phyloP scores from a whole-genome alignment of 2,888 invertebrate species.

The Lepeophtheirus nordmannii region DNA sequence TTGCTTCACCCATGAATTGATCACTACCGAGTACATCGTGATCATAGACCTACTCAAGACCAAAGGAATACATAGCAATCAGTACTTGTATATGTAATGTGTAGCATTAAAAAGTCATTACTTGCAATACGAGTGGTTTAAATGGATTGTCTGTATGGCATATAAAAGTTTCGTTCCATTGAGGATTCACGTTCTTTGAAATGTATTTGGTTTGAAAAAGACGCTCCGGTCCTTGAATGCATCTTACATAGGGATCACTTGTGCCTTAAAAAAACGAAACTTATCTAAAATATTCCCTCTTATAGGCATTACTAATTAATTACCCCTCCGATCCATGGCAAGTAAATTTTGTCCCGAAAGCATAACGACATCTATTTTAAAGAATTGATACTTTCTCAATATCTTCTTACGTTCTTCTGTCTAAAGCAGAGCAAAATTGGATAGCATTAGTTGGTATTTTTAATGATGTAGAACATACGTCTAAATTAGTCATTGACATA shows the following conservation, averaged over 20 bases:
- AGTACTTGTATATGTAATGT: too few relatives aligned
- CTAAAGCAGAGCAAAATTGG: neutral
- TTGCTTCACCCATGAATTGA: constrained; percentile 88
- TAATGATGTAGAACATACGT: too few relatives aligned
- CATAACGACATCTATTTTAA: constrained; percentile 1
- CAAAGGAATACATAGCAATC: neutral
- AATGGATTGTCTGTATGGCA: constrained; percentile 81
- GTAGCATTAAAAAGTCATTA: constrained; percentile 34
- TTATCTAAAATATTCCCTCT: neutral
- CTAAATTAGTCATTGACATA: too few relatives aligned
- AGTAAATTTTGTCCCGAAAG: constrained; percentile 10
- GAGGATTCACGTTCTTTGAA: constrained; percentile 80
- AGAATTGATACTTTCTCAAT: constrained; percentile 14
- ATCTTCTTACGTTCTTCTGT: constrained; percentile 11
- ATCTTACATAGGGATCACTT: constrained; percentile 94
- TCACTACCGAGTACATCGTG: constrained; percentile 87
- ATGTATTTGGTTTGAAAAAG: constrained; percentile 86
- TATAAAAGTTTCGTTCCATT: constrained; percentile 93
- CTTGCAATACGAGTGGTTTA: constrained; percentile 67
- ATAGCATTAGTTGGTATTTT: too few relatives aligned
- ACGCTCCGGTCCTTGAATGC: constrained; percentile 67
- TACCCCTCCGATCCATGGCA: constrained; percentile 22
- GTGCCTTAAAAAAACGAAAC: constrained; percentile 51
- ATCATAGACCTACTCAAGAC: constrained; percentile 62
- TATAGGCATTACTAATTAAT: neutral